Evolutionary conservation across 2,888 invertebrate genomes (phyloP), one percentile per base, ranked within the genome.

Genomic region (Drosophila diplacantha): DNA sequence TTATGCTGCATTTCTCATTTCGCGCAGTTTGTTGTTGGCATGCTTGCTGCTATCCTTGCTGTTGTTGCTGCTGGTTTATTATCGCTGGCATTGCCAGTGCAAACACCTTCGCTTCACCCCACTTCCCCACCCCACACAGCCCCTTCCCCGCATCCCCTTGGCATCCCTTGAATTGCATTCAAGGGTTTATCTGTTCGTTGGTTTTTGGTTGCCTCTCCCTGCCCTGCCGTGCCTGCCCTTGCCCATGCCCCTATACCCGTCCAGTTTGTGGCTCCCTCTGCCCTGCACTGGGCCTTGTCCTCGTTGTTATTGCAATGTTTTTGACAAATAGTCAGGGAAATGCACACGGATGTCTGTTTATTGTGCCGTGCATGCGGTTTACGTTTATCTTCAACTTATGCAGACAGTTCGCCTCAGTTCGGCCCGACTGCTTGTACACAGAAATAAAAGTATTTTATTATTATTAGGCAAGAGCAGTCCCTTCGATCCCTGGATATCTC

Each of bases 1-100:
- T 84, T 80, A 82, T 80, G 75, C 80, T 82, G 80, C 82, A 80
- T 80, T 82, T 80, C 80, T 80, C 80, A 80, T 80, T 80, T 80
- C 80, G 75, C 70, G 75, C 74, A 72, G 71, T 75, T 71, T 72
- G 67, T 61, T 75, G 70, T 59, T 69, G 71, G 60, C 68, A 65
- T 32, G 70, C 69, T 71, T 81, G 64, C 56, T 72, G 65, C 56
- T 56, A 64, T 55, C 60, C 58, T 46, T 64, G 60, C 50, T 72
- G 62, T 60, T 50, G 43, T 43, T 64, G 67, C 22, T 68, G 68
- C 70, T 74, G 77, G 81, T 75, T 82, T 82, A 80, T 82, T 80
- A 80, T 80, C 80, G 69, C 80, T 80, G 65, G 71, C 74, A 79
- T 64, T 73, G 71, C 67, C 79, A 74, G 64, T 62, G 62, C 77